Conservation (phyloP, 2,888 invertebrate species). For the Drosophila sordidula region DNA sequence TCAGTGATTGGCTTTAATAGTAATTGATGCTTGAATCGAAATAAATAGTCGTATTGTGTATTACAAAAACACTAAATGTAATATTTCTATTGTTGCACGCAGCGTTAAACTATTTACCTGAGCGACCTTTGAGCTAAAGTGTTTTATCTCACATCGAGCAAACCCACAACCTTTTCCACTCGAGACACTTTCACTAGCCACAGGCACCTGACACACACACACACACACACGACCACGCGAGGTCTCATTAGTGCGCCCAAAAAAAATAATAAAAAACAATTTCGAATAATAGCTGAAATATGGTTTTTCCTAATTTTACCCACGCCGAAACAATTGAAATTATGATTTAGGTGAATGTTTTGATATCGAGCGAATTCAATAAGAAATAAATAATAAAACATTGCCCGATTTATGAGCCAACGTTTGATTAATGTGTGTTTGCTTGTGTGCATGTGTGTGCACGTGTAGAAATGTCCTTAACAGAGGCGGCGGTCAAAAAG, state of each 20-base stretch:
- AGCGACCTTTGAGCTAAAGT: background rate
- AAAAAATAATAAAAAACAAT: background rate
- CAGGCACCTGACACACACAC: slow-evolving; percentile 21
- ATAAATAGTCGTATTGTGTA: background rate
- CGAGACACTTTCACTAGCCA: slow-evolving; percentile 27
- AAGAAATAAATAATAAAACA: slow-evolving; percentile 55
- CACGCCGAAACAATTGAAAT: slow-evolving; percentile 55
- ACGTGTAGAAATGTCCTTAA: slow-evolving; percentile 23
- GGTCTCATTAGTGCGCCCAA: slow-evolving; percentile 37
- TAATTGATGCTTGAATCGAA: no score
- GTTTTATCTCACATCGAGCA: slow-evolving; percentile 6
- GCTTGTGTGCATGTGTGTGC: background rate
- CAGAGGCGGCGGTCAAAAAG: slow-evolving; percentile 38
- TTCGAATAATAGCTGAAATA: slow-evolving; percentile 35
- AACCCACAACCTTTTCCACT: slow-evolving; percentile 5
- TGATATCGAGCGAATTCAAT: slow-evolving; percentile 50
- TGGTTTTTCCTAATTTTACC: slow-evolving; percentile 36
- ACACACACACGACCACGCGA: background rate
- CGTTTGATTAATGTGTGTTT: slow-evolving; percentile 42
- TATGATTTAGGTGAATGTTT: slow-evolving; percentile 71
- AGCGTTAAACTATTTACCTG: slow-evolving; percentile 3
- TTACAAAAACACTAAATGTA: background rate
- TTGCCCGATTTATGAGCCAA: slow-evolving; percentile 46
- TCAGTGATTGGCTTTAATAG: no score
- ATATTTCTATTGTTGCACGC: background rate